Evolutionary conservation across 2,113 vertebrate species (phyloP), one percentile per base, ranked within the genome.

Genomic region (Grammomys dolichurus): DNA sequence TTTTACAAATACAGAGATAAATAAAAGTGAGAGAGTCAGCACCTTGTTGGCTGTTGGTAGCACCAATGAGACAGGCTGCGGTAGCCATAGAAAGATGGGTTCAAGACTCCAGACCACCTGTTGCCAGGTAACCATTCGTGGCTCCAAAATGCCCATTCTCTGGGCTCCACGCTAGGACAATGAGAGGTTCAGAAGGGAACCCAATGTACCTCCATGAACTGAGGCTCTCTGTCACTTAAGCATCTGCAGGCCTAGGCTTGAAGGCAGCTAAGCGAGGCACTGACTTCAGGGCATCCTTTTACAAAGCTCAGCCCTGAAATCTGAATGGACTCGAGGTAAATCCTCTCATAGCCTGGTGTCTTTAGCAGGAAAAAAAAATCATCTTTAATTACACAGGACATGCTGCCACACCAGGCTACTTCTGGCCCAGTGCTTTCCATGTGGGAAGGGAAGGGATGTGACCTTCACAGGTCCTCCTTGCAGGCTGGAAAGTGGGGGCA

Each of bases 341-440:
- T 40, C 86, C 93, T 96, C 58, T 84, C 69, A 16, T 0, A 0
- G 85, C 75, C 92, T 20, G 0, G 72, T 90, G 56, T 96, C 93
- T 93, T 85, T 76, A 56, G 48, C 31, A 76, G 78, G 67, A n/a
- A 93, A 91, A 93, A 86, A 93, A 93, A 94, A 96, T 89, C 87
- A 94, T 24, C 87, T 88, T 86, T 95, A 87, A 95, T 81, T 56
- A 96, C n/a, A 63, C 80, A 36, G 84, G 95, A 63, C 78, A 40
- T 0, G 26, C 12, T 73, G 89, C 89, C 96, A 94, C 2, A 2
- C 72, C 6, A 3, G 31, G 43, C 91, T 95, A 63, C 69, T 89
- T 85, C 81, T 89, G 86, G 70, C 69, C 46, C 0, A 20, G 9
- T 84, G 93, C 84, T 89, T 91, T 69, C 87, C 56, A n/a, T 3